Evolutionary conservation across 92 coral and sea anemone species (phyloP), one percentile per base, ranked within the genome.

Genomic region (Palythoa caribaeorum): DNA sequence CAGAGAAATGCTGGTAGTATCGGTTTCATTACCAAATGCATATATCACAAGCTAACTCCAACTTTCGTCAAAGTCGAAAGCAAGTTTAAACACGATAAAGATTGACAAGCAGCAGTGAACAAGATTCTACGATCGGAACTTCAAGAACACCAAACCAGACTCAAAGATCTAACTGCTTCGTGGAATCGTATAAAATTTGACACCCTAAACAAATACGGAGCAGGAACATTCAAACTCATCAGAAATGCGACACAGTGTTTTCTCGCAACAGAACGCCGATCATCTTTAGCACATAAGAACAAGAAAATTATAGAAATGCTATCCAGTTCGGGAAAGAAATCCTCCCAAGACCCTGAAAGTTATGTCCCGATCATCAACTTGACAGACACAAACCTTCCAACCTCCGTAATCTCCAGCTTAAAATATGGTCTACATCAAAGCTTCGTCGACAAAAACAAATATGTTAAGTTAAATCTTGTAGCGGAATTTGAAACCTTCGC

Each of bases 361-460:
- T 52, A 52, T 52, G 89, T 86, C 55, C 89, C 89, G 17, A 86
- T 86, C 51, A 38, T 86, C 86, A 86, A 86, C 47, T 28, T 28
- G 37, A 38, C 89, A 48, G 84, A 73, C 39, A 73, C 28, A 28
- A 28, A 28, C 28, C 28, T 28, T 28, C 28, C 28, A 28, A 28
- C 28, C 28, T 28, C 28, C 74, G 60, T 15, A 44, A 66, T 47
- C 76, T 38, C 77, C 72, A 50, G 63, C 44, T 16, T 74, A 35
- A 86, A 28, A 28, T 28, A 28, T 28, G 28, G 28, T 28, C 28
- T 28, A 28, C 28, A 28, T 28, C 28, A 28, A 28, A 28, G 28
- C 28, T 28, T 28, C 28, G 28, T 28, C 28, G 28, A 28, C 28
- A 28, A 28, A 28, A 28, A 28, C 28, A 28, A 28, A 28, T 28